phyloP scores from a whole-genome alignment of 2,113 vertebrate genomes.

The Syrrhaptes paradoxus region DNA sequence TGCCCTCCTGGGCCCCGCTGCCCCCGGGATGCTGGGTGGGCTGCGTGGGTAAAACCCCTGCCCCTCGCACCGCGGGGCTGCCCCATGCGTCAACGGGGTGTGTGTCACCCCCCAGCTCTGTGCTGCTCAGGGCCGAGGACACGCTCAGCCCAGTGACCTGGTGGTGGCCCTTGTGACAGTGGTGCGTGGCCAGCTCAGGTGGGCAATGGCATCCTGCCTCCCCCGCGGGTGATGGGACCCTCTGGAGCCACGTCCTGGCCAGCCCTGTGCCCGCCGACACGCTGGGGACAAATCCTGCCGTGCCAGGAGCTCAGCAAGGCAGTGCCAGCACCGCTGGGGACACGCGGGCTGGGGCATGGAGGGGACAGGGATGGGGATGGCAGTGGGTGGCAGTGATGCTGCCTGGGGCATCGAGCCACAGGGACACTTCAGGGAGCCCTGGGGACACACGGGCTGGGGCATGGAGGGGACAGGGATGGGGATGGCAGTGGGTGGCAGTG shows the following conservation, averaged over 20 bases:
- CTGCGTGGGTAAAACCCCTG: rapidly evolving
- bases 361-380: rapidly evolving
- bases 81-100: rapidly evolving
- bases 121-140: background rate
- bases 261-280: rapidly evolving
- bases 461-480: rapidly evolving
- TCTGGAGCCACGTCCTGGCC: rapidly evolving
- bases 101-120: background rate
- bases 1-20: too few species aligned
- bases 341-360: background rate
- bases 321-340: too few species aligned
- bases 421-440: background rate
- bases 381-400: background rate
- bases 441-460: background rate
- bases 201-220: background rate
- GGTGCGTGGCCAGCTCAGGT: background rate
- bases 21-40: background rate
- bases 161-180: background rate
- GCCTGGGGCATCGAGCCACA: rapidly evolving
- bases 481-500: rapidly evolving
- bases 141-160: background rate
- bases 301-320: background rate
- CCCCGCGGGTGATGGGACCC: background rate
- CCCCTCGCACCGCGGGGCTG: rapidly evolving
- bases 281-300: rapidly evolving